Evolutionary conservation across 2,113 vertebrate genomes (phyloP).

Genomic region (Actenoides lindsayi): DNA sequence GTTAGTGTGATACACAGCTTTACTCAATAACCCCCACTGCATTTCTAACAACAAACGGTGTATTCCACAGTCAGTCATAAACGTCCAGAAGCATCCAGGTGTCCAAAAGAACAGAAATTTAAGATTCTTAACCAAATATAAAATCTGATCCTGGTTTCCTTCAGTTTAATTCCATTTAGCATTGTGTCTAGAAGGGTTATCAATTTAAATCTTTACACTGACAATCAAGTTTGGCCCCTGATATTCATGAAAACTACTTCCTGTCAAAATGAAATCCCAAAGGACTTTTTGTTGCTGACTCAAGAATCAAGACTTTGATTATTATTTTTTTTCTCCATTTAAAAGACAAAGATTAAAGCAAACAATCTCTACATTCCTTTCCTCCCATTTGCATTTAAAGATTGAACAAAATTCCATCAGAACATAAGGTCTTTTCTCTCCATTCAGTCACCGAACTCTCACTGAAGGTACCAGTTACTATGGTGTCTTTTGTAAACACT

Average conservation of each 20-base stretch:
- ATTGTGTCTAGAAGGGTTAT: background rate
- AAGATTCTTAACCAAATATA: background rate
- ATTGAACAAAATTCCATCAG: background rate
- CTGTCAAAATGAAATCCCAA: background rate
- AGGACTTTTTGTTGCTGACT: background rate
- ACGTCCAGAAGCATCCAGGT: background rate
- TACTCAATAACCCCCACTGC: conserved; percentile 23
- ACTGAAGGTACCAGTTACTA: conserved; percentile 8
- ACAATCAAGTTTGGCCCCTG: background rate
- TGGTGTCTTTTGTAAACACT: conserved; percentile 51
- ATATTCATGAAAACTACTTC: background rate
- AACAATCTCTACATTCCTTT: background rate
- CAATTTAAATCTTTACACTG: background rate
- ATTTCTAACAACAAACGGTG: conserved; percentile 24
- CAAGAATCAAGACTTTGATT: background rate
- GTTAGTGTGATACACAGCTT: conserved; percentile 68
- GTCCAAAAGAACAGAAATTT: background rate
- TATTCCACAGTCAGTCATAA: conserved; percentile 4
- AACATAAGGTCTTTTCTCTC: background rate
- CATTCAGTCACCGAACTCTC: conserved; percentile 7
- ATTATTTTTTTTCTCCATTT: background rate
- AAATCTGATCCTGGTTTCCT: background rate
- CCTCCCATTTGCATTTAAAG: background rate
- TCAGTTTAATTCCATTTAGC: background rate
- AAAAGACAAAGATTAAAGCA: conserved; percentile 20